Evolutionary conservation across 2,113 vertebrate species (phyloP).

Genomic region (Carassius auratus): DNA sequence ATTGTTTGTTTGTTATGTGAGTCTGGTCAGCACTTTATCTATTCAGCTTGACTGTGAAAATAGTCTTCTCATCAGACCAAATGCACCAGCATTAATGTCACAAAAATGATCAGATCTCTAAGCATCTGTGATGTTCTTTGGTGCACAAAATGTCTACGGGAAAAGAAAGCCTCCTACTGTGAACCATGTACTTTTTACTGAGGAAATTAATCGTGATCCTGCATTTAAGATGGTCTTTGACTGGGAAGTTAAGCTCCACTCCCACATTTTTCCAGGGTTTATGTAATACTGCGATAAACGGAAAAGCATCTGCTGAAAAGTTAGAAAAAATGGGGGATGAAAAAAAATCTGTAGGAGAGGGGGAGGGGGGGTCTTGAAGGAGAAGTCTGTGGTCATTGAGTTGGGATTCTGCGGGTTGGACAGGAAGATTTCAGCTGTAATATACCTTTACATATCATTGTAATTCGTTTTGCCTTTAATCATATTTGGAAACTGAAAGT

Average conservation of each 20-base stretch:
- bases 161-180: background rate
- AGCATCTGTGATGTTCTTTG: background rate
- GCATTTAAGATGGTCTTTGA: constrained; percentile 41
- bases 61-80: background rate
- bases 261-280: constrained; percentile 57
- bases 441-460: constrained; percentile 39
- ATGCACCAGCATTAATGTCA: background rate
- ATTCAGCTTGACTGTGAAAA: background rate
- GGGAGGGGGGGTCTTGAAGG: constrained; percentile 11
- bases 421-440: constrained; percentile 28
- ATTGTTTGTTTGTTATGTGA: background rate
- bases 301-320: constrained; percentile 52
- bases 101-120: constrained; percentile 17
- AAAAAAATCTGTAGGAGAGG: constrained; percentile 16
- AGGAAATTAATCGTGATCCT: constrained; percentile 29
- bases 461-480: constrained; percentile 33
- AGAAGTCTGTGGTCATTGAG: constrained; percentile 30
- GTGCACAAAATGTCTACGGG: constrained; percentile 10
- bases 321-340: constrained; percentile 21
- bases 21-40: background rate
- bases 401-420: constrained; percentile 15
- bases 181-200: constrained; percentile 18
- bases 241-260: constrained; percentile 35
- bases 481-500: constrained; percentile 8
- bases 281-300: constrained; percentile 54